These are phyloP conservation scores for Doryteuthis pealeii DNA, from an alignment of 1,140 invertebrate genomes.

Conservation along the genomic window DNA sequence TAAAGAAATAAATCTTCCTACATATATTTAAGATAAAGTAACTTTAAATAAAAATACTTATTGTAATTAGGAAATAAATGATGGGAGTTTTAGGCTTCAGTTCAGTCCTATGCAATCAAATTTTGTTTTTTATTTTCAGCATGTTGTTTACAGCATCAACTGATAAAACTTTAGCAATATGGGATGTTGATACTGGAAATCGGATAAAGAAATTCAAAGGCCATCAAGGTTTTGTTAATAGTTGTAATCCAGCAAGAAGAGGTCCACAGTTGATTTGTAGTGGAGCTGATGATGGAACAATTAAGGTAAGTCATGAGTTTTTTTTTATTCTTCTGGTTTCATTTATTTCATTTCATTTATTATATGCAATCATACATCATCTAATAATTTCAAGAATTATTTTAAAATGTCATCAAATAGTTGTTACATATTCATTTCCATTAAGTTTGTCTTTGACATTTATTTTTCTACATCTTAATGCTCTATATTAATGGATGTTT, in stretches of 20 bases:
- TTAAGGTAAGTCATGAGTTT: constrained; percentile 67
- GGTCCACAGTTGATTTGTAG: constrained; percentile 88
- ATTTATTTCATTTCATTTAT: neutral
- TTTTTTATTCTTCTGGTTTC: neutral
- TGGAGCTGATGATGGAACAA: constrained; percentile 92
- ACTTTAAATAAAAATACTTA: too few relatives aligned
- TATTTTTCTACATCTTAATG: too few relatives aligned
- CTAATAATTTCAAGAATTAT: neutral
- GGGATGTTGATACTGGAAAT: constrained; percentile 87
- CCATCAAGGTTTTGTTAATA: constrained; percentile 81
- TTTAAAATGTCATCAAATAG: too few relatives aligned
- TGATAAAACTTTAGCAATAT: constrained; percentile 92
- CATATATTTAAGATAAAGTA: constrained; percentile 1
- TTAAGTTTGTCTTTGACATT: too few relatives aligned
- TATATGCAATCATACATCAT: neutral
- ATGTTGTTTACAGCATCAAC: constrained; percentile 90
- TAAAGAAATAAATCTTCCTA: neutral
- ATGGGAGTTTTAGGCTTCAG: too few relatives aligned
- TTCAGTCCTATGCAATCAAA: too few relatives aligned
- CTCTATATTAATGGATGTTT: too few relatives aligned
- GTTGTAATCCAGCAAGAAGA: constrained; percentile 71
- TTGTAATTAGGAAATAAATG: too few relatives aligned
- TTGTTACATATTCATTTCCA: too few relatives aligned
- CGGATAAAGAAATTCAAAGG: constrained; percentile 91
- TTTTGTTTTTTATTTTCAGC: constrained; percentile 51